Conservation (phyloP, 2,113 vertebrate genomes). For the Orcinus orca region DNA sequence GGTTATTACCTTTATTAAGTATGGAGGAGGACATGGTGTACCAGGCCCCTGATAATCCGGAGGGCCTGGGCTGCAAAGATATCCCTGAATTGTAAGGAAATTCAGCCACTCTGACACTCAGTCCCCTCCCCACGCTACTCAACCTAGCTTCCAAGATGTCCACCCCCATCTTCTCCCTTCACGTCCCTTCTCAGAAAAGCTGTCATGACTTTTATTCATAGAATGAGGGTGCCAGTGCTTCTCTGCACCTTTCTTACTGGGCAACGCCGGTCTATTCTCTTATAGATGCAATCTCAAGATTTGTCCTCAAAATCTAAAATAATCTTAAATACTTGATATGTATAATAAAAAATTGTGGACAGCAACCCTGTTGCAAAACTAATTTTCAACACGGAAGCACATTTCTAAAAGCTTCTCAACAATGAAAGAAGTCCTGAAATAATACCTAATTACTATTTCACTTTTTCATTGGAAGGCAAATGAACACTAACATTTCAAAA, state of each 20-base stretch:
- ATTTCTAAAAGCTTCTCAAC: constrained; percentile 28
- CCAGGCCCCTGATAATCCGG: background rate
- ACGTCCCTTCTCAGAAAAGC: background rate
- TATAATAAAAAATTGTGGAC: background rate
- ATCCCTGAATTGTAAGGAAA: background rate
- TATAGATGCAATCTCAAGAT: background rate
- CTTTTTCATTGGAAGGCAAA: constrained; percentile 27
- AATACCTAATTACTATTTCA: constrained; percentile 15
- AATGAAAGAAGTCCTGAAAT: constrained; percentile 19
- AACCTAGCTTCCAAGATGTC: background rate
- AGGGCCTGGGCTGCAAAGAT: background rate
- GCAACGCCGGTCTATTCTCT: background rate
- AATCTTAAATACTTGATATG: background rate
- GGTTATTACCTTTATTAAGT: background rate
- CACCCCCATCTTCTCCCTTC: background rate
- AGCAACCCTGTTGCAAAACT: background rate
- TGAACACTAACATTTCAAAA: constrained; percentile 31
- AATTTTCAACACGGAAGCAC: constrained; percentile 33
- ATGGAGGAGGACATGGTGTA: background rate
- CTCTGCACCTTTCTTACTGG: background rate
- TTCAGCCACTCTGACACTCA: background rate
- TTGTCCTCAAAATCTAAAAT: constrained; percentile 36
- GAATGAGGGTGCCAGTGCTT: background rate
- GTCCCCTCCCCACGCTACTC: background rate
- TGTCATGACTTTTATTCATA: background rate